phyloP scores from a whole-genome alignment of 1,140 invertebrate species.

The Leptinotarsa texana region DNA sequence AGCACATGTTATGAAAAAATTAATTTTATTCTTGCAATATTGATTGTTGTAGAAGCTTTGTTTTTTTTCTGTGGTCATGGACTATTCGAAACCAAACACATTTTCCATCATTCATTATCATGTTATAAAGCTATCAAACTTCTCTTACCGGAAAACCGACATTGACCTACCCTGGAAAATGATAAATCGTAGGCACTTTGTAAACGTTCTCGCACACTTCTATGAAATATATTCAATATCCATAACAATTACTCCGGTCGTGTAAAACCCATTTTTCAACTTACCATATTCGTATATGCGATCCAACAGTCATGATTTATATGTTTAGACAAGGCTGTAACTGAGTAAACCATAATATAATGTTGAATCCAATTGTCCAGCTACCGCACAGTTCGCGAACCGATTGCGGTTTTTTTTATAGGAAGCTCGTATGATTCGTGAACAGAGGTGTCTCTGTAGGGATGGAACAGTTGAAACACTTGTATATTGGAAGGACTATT shows the following conservation, averaged over 20 bases:
- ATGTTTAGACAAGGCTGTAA: slow-evolving; percentile 19
- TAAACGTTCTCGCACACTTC: slow-evolving; percentile 16
- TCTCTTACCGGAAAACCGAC: neutral
- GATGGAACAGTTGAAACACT: too few relatives aligned
- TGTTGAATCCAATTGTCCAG: slow-evolving; percentile 20
- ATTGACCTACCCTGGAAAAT: neutral
- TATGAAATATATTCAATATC: slow-evolving; percentile 25
- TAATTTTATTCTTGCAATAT: too few relatives aligned
- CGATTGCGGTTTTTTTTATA: neutral
- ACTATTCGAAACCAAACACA: too few relatives aligned
- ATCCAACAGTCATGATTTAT: slow-evolving; percentile 17
- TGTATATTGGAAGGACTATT: too few relatives aligned
- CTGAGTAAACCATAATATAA: slow-evolving; percentile 21
- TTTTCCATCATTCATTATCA: too few relatives aligned
- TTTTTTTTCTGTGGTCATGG: too few relatives aligned
- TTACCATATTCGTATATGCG: slow-evolving; percentile 20
- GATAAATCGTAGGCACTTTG: slow-evolving; percentile 1
- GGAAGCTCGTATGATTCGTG: neutral
- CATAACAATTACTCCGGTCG: slow-evolving; percentile 20
- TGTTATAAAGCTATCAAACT: too few relatives aligned
- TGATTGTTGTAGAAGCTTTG: too few relatives aligned
- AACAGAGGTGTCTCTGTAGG: slow-evolving; percentile 13
- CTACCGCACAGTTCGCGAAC: neutral
- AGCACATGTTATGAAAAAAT: too few relatives aligned
- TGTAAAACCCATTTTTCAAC: slow-evolving; percentile 16